Evolutionary conservation across 1,140 invertebrate genomes (phyloP), one percentile per base, ranked within the genome.

Genomic region (Neoseiulus cucumeris): DNA sequence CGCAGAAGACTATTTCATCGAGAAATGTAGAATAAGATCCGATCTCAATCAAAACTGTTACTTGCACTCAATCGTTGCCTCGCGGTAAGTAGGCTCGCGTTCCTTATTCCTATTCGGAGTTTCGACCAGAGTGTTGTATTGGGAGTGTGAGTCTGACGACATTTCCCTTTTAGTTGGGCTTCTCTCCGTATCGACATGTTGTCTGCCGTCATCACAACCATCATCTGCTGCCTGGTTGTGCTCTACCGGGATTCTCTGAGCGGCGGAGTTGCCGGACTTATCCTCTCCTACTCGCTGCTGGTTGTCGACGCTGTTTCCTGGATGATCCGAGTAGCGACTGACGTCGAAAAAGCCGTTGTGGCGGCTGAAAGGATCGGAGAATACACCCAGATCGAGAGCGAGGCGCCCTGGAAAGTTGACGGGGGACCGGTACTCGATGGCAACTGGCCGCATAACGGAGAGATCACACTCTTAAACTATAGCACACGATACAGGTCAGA

Each of bases 281-380:
- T 59, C 22, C 4, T 59, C 14, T 59, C 51, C 1, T 59, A 59
- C 22, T 17, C 17, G 14, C 51, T 59, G 12, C 33, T 33, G 1
- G 17, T 59, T 9, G 14, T 12, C 51, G 51, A 59, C 51, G 51
- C 51, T 25, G 51, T 59, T 14, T 59, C 51, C 14, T 81, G 79
- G 79, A 71, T 81, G 69, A 79, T 83, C 18, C 72, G 81, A 55
- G 80, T 80, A 76, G 79, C 79, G 0, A 77, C 76, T 69, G 81
- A 83, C 59, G 70, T 82, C 66, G 81, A 83, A 70, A 79, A 79
- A 1, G 81, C 82, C 71, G 80, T 83, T 68, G 81, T 83, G 12
- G 76, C 81, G 42, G 80, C 82, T 18, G 81, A 82, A 70, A 73
- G 81, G 71, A 75, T 82, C 39, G 78, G 80, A 66, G 81, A 83